Evolutionary conservation across 2,888 invertebrate species (phyloP).

Genomic region (Phasia obesa): DNA sequence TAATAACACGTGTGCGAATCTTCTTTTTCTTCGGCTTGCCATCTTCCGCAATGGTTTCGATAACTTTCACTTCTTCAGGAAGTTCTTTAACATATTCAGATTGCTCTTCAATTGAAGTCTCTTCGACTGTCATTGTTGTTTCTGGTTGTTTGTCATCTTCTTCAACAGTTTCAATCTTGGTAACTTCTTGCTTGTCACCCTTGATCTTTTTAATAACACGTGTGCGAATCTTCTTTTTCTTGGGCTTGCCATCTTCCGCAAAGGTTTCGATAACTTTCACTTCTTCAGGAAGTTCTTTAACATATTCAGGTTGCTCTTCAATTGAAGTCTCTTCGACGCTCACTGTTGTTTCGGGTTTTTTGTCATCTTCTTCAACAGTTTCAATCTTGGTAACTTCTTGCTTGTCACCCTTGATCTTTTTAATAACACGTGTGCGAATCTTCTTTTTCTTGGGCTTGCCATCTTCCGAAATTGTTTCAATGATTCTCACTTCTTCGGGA

Average conservation of each 20-base stretch:
- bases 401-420: conserved; percentile 45
- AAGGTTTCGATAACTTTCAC: conserved; percentile 9
- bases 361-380: conserved; percentile 51
- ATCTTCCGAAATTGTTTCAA: conserved; percentile 38
- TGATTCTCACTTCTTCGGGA: conserved; percentile 33
- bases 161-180: conserved; percentile 51
- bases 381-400: conserved; percentile 55
- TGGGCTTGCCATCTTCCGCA: conserved; percentile 34
- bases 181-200: conserved; percentile 46
- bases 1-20: conserved; percentile 60
- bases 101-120: conserved; percentile 15
- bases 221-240: conserved; percentile 36
- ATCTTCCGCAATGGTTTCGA: conserved; percentile 59
- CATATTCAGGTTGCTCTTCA: conserved; percentile 13
- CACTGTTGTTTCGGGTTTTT: conserved; percentile 53
- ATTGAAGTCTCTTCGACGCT: conserved; percentile 31
- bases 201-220: conserved; percentile 44
- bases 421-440: conserved; percentile 45
- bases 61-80: conserved; percentile 55
- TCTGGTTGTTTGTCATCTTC: conserved; percentile 52
- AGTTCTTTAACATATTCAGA: conserved; percentile 28
- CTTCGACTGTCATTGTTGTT: conserved; percentile 45
- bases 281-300: conserved; percentile 39
- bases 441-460: conserved; percentile 39
- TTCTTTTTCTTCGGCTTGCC: conserved; percentile 60